phyloP scores from a whole-genome alignment of 2,888 invertebrate genomes.

The Spisula solida region DNA sequence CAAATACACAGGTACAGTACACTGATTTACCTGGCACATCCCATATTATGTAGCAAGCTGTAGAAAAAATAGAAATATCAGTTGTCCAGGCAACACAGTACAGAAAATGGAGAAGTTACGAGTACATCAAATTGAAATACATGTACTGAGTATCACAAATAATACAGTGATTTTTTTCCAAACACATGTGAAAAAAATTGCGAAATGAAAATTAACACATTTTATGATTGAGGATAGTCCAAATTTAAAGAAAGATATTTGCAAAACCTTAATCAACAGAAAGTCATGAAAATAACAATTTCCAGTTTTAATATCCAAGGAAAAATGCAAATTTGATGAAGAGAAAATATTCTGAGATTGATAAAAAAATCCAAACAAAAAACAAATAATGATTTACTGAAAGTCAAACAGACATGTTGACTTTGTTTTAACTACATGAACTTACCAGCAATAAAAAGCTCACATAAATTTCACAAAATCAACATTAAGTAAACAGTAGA shows the following conservation, averaged over 20 bases:
- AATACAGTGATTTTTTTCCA: not conserved
- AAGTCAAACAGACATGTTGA: too few species aligned
- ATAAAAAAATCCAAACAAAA: too few species aligned
- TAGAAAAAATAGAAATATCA: conserved; percentile 9
- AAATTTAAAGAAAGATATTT: not conserved
- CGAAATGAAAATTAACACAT: too few species aligned
- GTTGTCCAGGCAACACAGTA: not conserved
- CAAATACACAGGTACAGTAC: not conserved
- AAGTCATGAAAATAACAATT: not conserved
- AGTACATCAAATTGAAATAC: not conserved
- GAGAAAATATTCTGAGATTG: too few species aligned
- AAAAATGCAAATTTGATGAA: too few species aligned
- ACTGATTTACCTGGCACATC: conserved; percentile 46
- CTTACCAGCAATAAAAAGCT: too few species aligned
- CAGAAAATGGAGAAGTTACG: not conserved
- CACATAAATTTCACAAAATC: too few species aligned
- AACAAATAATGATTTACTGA: too few species aligned
- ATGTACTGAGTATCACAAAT: not conserved
- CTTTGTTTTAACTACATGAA: too few species aligned
- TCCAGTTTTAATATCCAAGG: not conserved
- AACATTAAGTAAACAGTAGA: too few species aligned
- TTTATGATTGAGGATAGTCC: not conserved
- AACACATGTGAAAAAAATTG: not conserved
- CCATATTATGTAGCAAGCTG: conserved; percentile 44
- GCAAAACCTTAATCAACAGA: not conserved